Conservation (phyloP, 2,113 vertebrate genomes). For the Pangasianodon gigas region DNA sequence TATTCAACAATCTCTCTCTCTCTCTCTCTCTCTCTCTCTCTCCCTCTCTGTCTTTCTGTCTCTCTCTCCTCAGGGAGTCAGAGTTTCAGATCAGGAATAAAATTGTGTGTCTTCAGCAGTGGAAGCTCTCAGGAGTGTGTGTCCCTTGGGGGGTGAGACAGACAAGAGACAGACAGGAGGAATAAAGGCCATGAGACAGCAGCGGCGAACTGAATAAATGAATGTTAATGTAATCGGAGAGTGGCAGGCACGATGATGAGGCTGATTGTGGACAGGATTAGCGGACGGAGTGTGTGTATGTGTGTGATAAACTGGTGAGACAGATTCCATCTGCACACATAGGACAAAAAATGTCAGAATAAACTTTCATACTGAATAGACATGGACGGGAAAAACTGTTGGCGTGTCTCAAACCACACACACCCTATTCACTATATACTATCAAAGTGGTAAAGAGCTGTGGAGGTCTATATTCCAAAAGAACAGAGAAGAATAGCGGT, state of each 20-base stretch:
- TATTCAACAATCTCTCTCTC: no score
- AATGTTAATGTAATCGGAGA: constrained; percentile 28
- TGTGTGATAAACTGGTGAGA: constrained; percentile 15
- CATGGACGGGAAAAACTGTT: not conserved
- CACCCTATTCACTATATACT: not conserved
- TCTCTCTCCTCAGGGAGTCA: not conserved
- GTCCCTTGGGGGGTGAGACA: no score
- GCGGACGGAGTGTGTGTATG: not conserved
- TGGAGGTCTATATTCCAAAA: not conserved
- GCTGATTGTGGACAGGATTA: constrained; percentile 32
- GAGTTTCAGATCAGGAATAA: not conserved
- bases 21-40: not conserved
- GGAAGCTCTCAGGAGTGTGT: not conserved
- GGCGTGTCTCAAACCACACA: not conserved
- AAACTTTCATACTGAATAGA: not conserved
- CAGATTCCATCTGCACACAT: not conserved
- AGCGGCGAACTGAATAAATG: constrained; percentile 11
- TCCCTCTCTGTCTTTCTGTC: not conserved
- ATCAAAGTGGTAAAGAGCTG: not conserved
- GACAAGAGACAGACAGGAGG: not conserved
- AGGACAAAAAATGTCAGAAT: not conserved
- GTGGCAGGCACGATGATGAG: constrained; percentile 3
- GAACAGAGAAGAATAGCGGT: not conserved
- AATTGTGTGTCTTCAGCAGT: not conserved
- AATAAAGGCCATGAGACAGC: constrained; percentile 11